A percentile compares a stretch with the other conserved stretches of the same genome.
phyloP scores from a whole-genome alignment of 2,797 vertebrate species.

The Tolypeutes matacus region DNA sequence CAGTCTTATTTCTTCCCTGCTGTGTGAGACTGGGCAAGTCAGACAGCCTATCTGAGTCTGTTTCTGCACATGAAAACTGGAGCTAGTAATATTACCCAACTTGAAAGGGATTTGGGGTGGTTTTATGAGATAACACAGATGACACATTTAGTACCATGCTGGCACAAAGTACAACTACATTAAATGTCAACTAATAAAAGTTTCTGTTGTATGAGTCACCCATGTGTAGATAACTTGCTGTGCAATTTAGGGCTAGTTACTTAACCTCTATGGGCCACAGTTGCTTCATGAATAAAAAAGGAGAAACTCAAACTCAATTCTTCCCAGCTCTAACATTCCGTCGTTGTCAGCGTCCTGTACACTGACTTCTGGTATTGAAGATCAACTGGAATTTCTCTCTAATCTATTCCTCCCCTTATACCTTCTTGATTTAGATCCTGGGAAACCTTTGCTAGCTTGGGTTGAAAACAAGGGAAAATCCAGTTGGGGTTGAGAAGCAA shows the following conservation, averaged over 20 bases:
- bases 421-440: not conserved
- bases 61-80: not conserved
- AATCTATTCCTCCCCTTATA: not conserved
- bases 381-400: not conserved
- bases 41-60: not conserved
- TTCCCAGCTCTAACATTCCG: fast-evolving
- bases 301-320: not conserved
- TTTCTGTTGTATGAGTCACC: not conserved
- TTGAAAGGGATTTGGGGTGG: not conserved
- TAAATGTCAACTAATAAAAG: not conserved
- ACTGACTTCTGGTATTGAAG: not conserved
- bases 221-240: not conserved
- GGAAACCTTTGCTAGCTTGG: not conserved
- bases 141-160: fast-evolving
- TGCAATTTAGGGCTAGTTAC: not conserved
- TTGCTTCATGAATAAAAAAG: not conserved
- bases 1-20: not conserved
- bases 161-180: fast-evolving
- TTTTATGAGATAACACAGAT: not conserved
- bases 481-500: too few relatives aligned
- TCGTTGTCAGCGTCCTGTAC: not conserved
- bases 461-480: not conserved
- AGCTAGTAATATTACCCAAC: not conserved
- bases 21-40: not conserved
- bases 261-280: not conserved